Evolutionary conservation across 2,797 vertebrate genomes (phyloP), one percentile per base, ranked within the genome.

Genomic region (Steatocranus sp.): DNA sequence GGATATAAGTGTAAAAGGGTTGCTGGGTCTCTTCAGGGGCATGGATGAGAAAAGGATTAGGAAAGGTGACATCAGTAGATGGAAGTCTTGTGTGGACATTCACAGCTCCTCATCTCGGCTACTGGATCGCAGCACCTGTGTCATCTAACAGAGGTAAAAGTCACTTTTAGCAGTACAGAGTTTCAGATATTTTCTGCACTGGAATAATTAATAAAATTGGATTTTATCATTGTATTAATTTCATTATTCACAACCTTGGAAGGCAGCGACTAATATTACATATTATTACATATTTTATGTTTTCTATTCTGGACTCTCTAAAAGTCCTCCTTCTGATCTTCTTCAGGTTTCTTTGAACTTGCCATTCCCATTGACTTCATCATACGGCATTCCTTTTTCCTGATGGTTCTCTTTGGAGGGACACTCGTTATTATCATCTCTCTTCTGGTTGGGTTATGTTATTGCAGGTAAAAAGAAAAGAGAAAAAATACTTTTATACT

Each of bases 71-170:
- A 76, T 92, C 95, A 23, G 83, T 92, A 1, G 94, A 96, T 12
- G 94, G 89, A 11, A 96, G 94, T 3, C 94, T 97, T 14, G 68
- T 95, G 2, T 99, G 98, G 98, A 96, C 94, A 0, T 99, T 97
- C 2, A 94, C 93, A 1, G 97, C 97, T 77, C 97, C 97, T 78
- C 96, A 97, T 80, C 90, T 98, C 8, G 98, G 98, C 8, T 96
- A 98, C 89, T 99, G 98, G 98, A 96, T 98, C 23, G 98, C 97
- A 82, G 97, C 98, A 78, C 96, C 97, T 7, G 80, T 97, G 83
- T 94, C 97, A 30, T 90, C 96, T 76, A 70, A 91, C 2, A 95
- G 92, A 96, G 97, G 97, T 96, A 95, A 61, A 61, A 79, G 25
- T 48, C 41, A 18, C 41, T 73, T 7, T 46, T 8, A 46, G 25